A percentile compares a stretch with the other conserved stretches of the same genome.
Conservation (phyloP, 2,888 invertebrate species). For the Tromatobia lineatoria region DNA sequence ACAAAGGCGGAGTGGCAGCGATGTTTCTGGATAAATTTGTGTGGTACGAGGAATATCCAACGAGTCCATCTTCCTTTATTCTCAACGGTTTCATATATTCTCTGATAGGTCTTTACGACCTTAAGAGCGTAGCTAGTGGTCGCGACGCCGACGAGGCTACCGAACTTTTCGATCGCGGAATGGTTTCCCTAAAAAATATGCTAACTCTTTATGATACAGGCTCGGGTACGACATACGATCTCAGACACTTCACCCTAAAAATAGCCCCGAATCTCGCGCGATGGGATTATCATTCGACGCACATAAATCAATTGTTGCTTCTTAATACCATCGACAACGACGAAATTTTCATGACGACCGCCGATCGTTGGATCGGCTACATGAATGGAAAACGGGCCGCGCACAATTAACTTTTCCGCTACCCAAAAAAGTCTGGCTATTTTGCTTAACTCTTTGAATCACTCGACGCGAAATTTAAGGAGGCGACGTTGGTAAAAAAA, state of each 20-base stretch:
- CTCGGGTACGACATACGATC: conserved; percentile 97
- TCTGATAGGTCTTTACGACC: conserved; percentile 97
- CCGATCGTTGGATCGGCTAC: conserved; percentile 97
- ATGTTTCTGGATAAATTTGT: conserved; percentile 94
- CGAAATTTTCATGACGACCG: conserved; percentile 93
- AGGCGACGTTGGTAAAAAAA: too few species aligned
- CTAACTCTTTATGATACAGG: conserved; percentile 97
- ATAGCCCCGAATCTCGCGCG: conserved; percentile 97
- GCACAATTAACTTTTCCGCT: conserved; percentile 90
- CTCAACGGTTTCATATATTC: conserved; percentile 99
- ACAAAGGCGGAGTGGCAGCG: conserved; percentile 94
- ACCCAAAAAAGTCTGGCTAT: background rate
- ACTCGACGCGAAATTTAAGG: background rate
- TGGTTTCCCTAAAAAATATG: conserved; percentile 94
- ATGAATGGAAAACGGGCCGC: conserved; percentile 97
- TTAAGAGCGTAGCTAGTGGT: conserved; percentile 92
- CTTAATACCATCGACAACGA: conserved; percentile 95
- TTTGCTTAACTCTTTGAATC: conserved; percentile 11
- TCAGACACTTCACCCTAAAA: conserved; percentile 96
- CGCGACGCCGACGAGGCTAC: conserved; percentile 91
- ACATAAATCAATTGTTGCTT: conserved; percentile 97
- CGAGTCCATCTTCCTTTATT: conserved; percentile 97
- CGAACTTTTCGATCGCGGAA: conserved; percentile 93
- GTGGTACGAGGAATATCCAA: conserved; percentile 99
- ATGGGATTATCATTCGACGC: conserved; percentile 99